phyloP scores from a whole-genome alignment of 2,888 invertebrate genomes.

The Hermodice carunculata region DNA sequence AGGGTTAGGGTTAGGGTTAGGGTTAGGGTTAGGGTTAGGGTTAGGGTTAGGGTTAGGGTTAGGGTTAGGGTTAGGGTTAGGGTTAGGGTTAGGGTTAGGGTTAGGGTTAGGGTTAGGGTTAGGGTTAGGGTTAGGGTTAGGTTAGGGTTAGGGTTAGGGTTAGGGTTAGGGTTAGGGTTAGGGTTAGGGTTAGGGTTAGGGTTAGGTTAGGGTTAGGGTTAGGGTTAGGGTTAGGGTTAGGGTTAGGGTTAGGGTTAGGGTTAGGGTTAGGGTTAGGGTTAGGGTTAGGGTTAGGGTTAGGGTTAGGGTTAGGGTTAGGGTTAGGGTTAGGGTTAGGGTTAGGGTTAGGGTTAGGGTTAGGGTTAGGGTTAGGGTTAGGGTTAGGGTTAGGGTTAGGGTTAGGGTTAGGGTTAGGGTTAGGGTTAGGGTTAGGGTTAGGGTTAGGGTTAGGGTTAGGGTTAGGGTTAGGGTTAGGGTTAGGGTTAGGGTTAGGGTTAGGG shows the following conservation, averaged over 20 bases:
- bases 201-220: too few relatives aligned
- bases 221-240: constrained; percentile 37
- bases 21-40: background rate
- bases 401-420: constrained; percentile 46
- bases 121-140: too few relatives aligned
- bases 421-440: constrained; percentile 44
- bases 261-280: constrained; percentile 29
- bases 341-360: constrained; percentile 43
- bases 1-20: background rate
- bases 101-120: background rate
- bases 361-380: constrained; percentile 36
- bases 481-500: background rate
- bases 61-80: background rate
- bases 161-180: constrained; percentile 10
- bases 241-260: constrained; percentile 36
- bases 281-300: constrained; percentile 36
- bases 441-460: constrained; percentile 40
- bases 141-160: too few relatives aligned
- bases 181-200: constrained; percentile 27
- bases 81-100: constrained; percentile 1
- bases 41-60: background rate
- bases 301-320: constrained; percentile 34
- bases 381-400: constrained; percentile 32
- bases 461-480: constrained; percentile 29
- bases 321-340: constrained; percentile 46